These are phyloP conservation scores for Poecilia wingei DNA, from an alignment of 2,797 vertebrate genomes.

Conservation along the genomic window DNA sequence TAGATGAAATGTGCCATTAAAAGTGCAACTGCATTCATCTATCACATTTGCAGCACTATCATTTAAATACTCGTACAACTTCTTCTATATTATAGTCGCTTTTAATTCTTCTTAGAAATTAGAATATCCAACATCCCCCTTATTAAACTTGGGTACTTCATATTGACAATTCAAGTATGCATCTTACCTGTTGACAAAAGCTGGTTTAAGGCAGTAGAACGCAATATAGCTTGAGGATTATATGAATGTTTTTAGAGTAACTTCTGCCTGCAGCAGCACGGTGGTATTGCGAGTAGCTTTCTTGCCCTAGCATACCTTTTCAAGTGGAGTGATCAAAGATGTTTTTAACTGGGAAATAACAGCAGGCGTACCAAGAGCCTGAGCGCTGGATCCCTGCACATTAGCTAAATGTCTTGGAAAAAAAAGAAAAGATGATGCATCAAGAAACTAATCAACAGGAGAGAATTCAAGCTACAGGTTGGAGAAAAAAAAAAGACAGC, in stretches of 20 bases:
- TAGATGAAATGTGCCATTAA: background rate
- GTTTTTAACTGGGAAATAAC: conserved; percentile 14
- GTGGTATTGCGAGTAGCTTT: background rate
- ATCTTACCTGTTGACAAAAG: background rate
- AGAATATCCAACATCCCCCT: background rate
- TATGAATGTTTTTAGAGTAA: background rate
- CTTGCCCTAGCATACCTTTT: conserved; percentile 18
- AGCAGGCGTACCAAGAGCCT: conserved; percentile 18
- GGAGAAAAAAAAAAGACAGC: background rate
- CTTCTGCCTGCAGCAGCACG: background rate
- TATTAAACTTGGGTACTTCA: background rate
- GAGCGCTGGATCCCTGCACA: conserved; percentile 23
- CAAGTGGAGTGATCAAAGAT: conserved; percentile 16
- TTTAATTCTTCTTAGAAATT: background rate
- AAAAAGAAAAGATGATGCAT: conserved; percentile 19
- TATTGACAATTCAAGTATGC: background rate
- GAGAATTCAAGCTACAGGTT: conserved; percentile 21
- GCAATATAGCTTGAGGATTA: background rate
- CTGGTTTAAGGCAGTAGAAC: background rate
- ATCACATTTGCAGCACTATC: background rate
- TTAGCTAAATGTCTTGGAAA: conserved; percentile 23
- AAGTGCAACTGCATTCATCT: background rate
- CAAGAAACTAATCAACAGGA: conserved; percentile 34
- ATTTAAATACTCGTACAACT: background rate
- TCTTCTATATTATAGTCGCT: background rate